A percentile compares a stretch with the other conserved stretches of the same genome.
phyloP scores from a whole-genome alignment of 2,113 vertebrate genomes.

The Passer montanus region DNA sequence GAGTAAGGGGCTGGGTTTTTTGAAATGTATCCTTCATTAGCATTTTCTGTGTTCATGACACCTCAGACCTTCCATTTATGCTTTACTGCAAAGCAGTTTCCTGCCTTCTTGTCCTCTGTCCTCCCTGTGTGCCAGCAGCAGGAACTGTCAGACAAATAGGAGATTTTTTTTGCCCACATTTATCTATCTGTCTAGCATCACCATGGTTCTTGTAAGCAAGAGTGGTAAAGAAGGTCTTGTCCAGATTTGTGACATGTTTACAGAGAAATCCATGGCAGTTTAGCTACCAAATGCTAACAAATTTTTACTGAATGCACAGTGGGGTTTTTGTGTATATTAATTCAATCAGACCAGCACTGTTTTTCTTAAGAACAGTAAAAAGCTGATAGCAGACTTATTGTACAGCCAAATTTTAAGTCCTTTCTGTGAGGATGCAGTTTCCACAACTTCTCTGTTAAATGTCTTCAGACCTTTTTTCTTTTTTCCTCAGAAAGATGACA shows the following conservation, averaged over 20 bases:
- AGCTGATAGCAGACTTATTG: not conserved
- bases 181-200: not conserved
- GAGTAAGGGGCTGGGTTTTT: not conserved
- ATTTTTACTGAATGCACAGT: not conserved
- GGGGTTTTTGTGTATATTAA: not conserved
- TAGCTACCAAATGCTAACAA: not conserved
- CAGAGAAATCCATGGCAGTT: not conserved
- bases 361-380: constrained; percentile 8
- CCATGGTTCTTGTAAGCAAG: not conserved
- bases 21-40: not conserved
- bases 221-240: not conserved
- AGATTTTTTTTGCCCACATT: not conserved
- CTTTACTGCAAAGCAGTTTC: not conserved
- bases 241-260: not conserved
- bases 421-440: not conserved
- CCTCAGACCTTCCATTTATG: not conserved
- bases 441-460: constrained; percentile 3
- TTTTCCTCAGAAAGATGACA: not conserved
- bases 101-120: not conserved
- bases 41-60: not conserved
- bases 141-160: not conserved
- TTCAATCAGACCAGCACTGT: not conserved
- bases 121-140: not conserved
- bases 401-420: not conserved
- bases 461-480: not conserved